phyloP scores from a whole-genome alignment of 2,888 invertebrate genomes.

The Hydrotaea cyrtoneurina region DNA sequence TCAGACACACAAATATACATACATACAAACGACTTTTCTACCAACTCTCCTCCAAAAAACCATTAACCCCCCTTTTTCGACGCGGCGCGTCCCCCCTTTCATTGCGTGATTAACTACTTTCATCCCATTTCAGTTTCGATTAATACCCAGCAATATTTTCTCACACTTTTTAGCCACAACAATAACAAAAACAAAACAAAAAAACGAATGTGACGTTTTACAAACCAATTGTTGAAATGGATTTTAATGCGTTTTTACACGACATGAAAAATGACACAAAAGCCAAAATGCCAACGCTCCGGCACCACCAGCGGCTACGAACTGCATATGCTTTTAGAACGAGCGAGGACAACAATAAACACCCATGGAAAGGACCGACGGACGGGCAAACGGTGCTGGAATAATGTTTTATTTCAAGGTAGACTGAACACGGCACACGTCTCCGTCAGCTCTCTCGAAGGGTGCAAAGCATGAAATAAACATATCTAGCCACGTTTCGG shows the following conservation, averaged over 20 bases:
- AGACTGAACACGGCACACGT: conserved; percentile 69
- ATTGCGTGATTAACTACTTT: conserved; percentile 19
- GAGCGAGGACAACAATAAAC: background rate
- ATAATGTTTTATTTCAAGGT: conserved; percentile 68
- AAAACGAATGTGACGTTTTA: conserved; percentile 44
- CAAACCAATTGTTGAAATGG: conserved; percentile 64
- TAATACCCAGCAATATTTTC: conserved; percentile 50
- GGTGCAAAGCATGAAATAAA: conserved; percentile 46
- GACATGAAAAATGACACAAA: conserved; percentile 77
- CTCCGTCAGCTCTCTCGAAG: conserved; percentile 39
- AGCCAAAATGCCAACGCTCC: conserved; percentile 71
- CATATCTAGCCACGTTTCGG: background rate
- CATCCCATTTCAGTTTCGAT: conserved; percentile 48
- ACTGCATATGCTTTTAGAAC: conserved; percentile 57
- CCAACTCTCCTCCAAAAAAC: background rate
- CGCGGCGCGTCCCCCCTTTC: background rate
- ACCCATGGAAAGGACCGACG: too few species aligned
- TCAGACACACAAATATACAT: too few species aligned
- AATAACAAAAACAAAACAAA: background rate
- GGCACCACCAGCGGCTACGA: background rate
- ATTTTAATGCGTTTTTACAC: conserved; percentile 69
- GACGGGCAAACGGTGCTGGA: conserved; percentile 39
- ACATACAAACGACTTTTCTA: too few species aligned
- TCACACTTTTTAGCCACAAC: conserved; percentile 42
- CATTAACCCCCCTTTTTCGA: background rate